Evolutionary conservation across 2,888 invertebrate species (phyloP).

Genomic region (Schrankia costaestrigalis): DNA sequence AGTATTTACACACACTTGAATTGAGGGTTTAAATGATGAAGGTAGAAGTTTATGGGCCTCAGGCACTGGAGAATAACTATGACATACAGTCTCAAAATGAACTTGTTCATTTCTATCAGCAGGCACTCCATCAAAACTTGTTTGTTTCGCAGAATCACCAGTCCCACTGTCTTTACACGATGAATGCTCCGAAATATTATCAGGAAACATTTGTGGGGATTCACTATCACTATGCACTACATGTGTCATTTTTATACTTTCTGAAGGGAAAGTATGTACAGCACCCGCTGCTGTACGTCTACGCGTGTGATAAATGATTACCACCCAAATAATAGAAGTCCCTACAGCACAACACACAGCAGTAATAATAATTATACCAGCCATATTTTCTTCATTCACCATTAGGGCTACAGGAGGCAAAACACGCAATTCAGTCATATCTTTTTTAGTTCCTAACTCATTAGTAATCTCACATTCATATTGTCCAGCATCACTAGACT

Average conservation of each 20-base stretch:
- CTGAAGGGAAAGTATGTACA: conserved; percentile 68
- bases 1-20: conserved; percentile 77
- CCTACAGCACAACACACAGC: conserved; percentile 94
- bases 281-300: conserved; percentile 82
- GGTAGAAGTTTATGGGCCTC: conserved; percentile 77
- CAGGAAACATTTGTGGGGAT: conserved; percentile 77
- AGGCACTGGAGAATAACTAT: conserved; percentile 73
- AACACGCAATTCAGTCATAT: conserved; percentile 86
- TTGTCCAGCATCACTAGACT: conserved; percentile 88
- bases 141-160: conserved; percentile 88
- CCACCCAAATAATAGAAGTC: conserved; percentile 95
- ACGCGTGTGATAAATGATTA: conserved; percentile 92
- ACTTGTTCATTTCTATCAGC: conserved; percentile 70
- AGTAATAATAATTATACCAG: conserved; percentile 93
- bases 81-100: conserved; percentile 70
- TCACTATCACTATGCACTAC: conserved; percentile 77
- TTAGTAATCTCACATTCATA: conserved; percentile 96
- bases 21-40: conserved; percentile 76
- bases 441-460: conserved; percentile 88
- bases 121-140: conserved; percentile 82
- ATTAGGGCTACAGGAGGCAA: conserved; percentile 81
- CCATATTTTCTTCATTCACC: conserved; percentile 87
- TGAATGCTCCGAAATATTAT: conserved; percentile 87
- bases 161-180: conserved; percentile 91
- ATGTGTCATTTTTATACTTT: conserved; percentile 75